Base-by-base conservation (phyloP, 2,113 vertebrate genomes). In the Suncus etruscus region DNA sequence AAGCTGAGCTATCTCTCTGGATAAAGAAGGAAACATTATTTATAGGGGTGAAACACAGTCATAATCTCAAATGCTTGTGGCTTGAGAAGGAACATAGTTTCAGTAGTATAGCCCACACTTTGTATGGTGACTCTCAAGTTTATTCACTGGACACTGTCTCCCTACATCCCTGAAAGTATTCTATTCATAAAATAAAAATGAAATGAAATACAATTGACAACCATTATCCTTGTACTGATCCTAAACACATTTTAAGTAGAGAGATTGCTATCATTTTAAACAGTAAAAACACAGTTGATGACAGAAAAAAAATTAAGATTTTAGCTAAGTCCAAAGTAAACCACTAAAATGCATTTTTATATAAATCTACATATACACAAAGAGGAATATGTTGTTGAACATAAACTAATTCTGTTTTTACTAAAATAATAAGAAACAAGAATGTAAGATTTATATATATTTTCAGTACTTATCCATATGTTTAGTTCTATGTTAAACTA, bases 241-340 rank as follows among this genome's bases (percentile, higher is more conserved):
- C 22, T 51, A 84, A 27, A n/a, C 2, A 31, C 3, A 0, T 32
- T 58, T 66, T 32, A 16, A 32, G 27, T 63, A 50, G 32, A 39
- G 78, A 75, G 24, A 80, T n/a, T 83, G 47, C 32, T 69, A 31
- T 69, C 29, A 74, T 70, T 91, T 48, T 27, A 68, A 83, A 66
- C 9, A 84, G 54, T 9, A 10, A 58, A 93, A 90, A 75, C 11
- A 83, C 22, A 27, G 18, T 72, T 51, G 8, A 11, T 27, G 54
- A 58, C 18, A 48, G 51, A 66, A 27, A 70, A 70, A 85, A 70
- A 70, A 85, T 48, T 1, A 61, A 27, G 87, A 47, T 47, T 89
- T 84, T 73, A 50, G 65, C 51, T n/a, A 45, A 90, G 51, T 92
- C 31, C 32, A n/a, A 89, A 91, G 4, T 51, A 24, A 15, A 54